phyloP scores from a whole-genome alignment of 1,140 invertebrate species.

The Mactra quadrangularis region DNA sequence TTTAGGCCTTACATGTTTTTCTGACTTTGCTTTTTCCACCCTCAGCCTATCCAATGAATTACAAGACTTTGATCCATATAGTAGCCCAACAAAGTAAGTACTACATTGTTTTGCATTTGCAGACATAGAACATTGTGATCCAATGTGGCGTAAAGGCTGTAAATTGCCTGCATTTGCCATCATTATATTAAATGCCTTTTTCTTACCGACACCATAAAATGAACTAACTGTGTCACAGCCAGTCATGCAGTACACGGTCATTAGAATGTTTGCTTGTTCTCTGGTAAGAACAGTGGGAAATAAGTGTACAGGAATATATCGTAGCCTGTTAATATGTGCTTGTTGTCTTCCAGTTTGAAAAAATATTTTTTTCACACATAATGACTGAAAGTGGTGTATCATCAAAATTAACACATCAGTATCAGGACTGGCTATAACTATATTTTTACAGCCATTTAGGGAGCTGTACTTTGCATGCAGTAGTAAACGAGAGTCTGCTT shows the following conservation, averaged over 20 bases:
- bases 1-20: too few species aligned
- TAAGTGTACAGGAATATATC: slow-evolving; percentile 36
- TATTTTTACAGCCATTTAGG: background rate
- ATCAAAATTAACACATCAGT: slow-evolving; percentile 29
- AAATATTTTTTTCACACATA: background rate
- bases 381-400: background rate
- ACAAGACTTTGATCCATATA: too few species aligned
- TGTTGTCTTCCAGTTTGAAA: background rate
- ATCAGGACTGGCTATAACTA: background rate
- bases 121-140: too few species aligned
- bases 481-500: slow-evolving; percentile 17
- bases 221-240: slow-evolving; percentile 38
- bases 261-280: slow-evolving; percentile 21
- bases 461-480: background rate
- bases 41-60: too few species aligned
- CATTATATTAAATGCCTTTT: slow-evolving; percentile 15
- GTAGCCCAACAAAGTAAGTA: too few species aligned
- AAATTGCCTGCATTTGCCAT: background rate
- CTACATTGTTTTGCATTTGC: too few species aligned
- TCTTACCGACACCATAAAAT: slow-evolving; percentile 31
- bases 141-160: background rate
- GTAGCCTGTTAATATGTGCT: background rate
- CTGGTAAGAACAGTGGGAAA: background rate
- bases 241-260: slow-evolving; percentile 34
- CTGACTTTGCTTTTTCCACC: too few species aligned